These are phyloP conservation scores for Parotia lawesii DNA, from an alignment of 2,113 vertebrate genomes.

Conservation along the genomic window DNA sequence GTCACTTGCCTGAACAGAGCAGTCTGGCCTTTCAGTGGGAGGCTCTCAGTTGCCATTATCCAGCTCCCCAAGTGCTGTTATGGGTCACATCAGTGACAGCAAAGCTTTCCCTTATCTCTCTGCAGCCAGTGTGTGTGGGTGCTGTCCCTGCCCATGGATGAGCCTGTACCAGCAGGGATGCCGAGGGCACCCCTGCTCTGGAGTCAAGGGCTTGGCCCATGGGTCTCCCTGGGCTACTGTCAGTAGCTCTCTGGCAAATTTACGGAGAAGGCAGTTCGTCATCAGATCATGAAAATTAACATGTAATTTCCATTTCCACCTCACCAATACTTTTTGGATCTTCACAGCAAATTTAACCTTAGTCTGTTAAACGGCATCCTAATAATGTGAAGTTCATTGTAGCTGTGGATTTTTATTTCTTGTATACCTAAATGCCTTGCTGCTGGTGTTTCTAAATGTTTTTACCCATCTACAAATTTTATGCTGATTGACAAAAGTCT, in stretches of 20 bases:
- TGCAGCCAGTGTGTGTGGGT: rapidly evolving
- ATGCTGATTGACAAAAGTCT: not conserved
- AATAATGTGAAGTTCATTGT: not conserved
- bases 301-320: not conserved
- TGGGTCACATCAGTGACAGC: not conserved
- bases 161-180: not conserved
- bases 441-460: not conserved
- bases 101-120: not conserved
- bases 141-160: not conserved
- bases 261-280: not conserved
- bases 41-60: not conserved
- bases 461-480: not conserved
- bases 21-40: not conserved
- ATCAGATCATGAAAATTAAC: not conserved
- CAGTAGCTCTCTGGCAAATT: not conserved
- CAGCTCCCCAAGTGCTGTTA: not conserved
- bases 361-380: not conserved
- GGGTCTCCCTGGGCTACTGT: not conserved
- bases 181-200: rapidly evolving
- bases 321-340: not conserved
- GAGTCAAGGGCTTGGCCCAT: not conserved
- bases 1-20: not conserved
- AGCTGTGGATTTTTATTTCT: not conserved
- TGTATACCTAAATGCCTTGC: not conserved
- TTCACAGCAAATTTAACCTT: not conserved